Evolutionary conservation across 2,888 invertebrate genomes (phyloP), one percentile per base, ranked within the genome.

Genomic region (Papilio demoleus): DNA sequence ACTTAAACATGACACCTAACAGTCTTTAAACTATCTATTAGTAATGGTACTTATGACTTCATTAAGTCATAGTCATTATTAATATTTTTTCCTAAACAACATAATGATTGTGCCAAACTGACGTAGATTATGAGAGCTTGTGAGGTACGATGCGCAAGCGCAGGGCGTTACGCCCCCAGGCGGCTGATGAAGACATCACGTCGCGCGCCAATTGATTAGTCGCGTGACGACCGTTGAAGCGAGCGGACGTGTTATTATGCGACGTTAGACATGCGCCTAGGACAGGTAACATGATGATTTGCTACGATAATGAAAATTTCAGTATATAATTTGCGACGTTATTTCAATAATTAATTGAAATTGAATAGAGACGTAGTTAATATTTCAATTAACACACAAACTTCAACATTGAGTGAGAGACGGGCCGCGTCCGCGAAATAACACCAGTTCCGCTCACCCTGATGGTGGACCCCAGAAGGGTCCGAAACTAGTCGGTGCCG

Each of bases 151-250:
- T 75, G 81, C 76, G 79, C 79, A 75, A 72, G 85, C 83, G 86
- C 84, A 86, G 87, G 91, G 91, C 91, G 90, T 88, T 86, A 82
- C 88, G 87, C 90, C 91, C 83, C 80, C 85, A 75, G 88, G 92
- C 91, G 81, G 77, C 89, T 89, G 90, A 92, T 92, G 92, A 92
- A 92, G 92, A 90, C 92, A 92, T 92, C 92, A 92, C 85, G 87
- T 83, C 82, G 85, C 86, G 81, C 84, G 83, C 83, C 90, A 90
- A 92, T 92, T 92, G 92, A 92, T 92, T 92, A 91, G 91, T 87
- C 85, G 88, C 92, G 92, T 88, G 88, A 88, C 92, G 87, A 82
- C 79, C 85, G 81, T 74, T 79, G 82, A 80, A 76, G 76, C 73
- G 78, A 76, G 78, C 83, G 81, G 86, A 86, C 86, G 84, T 90